These are phyloP conservation scores for Rugalucina vietnamica DNA, from an alignment of 2,888 invertebrate species.

Conservation along the genomic window DNA sequence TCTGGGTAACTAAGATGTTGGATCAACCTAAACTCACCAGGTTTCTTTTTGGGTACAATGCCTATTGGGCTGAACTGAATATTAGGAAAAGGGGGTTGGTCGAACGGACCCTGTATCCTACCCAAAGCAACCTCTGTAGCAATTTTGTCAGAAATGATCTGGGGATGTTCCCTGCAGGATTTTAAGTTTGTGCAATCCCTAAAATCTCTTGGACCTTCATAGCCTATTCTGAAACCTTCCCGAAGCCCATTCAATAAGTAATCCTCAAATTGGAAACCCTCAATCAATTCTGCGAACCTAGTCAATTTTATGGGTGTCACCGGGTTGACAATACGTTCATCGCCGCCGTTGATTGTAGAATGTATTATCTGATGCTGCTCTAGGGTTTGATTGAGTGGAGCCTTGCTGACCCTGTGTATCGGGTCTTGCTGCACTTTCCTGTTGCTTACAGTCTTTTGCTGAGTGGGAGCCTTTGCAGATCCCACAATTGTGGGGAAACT, in stretches of 20 bases:
- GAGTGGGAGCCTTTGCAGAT: too few species aligned
- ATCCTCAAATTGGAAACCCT: not conserved
- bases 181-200: slow-evolving; percentile 24
- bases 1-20: slow-evolving; percentile 36
- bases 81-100: slow-evolving; percentile 16
- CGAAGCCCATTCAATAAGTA: not conserved
- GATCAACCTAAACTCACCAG: slow-evolving; percentile 33
- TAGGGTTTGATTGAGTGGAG: not conserved
- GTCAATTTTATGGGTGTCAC: not conserved
- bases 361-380: not conserved
- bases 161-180: slow-evolving; percentile 25
- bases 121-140: slow-evolving; percentile 16
- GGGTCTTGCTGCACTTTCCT: not conserved
- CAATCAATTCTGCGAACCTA: not conserved
- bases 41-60: slow-evolving; percentile 36
- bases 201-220: not conserved
- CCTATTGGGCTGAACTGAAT: slow-evolving; percentile 36
- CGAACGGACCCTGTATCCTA: slow-evolving; percentile 40
- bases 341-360: not conserved
- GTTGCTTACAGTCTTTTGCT: slow-evolving; percentile 1
- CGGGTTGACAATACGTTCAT: not conserved
- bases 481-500: not conserved
- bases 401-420: not conserved
- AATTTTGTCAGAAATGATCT: slow-evolving; percentile 18
- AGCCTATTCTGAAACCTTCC: slow-evolving; percentile 36